These are phyloP conservation scores for Prosapia bicincta DNA, from an alignment of 2,888 invertebrate species.

Conservation along the genomic window DNA sequence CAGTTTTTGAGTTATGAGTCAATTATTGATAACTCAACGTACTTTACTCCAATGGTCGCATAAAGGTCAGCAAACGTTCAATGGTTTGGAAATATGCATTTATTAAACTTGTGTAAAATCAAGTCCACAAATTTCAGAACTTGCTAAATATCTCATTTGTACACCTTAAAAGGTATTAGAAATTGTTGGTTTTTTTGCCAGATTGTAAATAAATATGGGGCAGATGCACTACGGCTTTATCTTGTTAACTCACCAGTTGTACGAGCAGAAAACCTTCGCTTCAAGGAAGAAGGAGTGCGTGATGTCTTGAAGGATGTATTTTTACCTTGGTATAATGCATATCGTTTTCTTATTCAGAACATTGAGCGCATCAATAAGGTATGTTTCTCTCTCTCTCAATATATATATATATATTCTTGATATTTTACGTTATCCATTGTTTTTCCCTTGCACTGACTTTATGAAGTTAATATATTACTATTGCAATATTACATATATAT, in stretches of 20 bases:
- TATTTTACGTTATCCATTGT: no score
- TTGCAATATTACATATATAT: no score
- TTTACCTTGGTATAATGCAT: slow-evolving; percentile 94
- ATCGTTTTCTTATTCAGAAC: slow-evolving; percentile 92
- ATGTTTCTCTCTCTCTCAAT: no score
- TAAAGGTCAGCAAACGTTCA: no score
- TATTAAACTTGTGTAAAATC: background rate
- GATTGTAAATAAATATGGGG: slow-evolving; percentile 88
- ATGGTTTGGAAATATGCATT: no score
- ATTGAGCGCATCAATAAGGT: slow-evolving; percentile 64
- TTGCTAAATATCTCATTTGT: background rate
- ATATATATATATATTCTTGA: no score
- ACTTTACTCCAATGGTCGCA: no score
- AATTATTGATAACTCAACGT: no score
- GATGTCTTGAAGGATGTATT: slow-evolving; percentile 97
- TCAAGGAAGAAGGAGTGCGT: slow-evolving; percentile 95
- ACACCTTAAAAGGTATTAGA: background rate
- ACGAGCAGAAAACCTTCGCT: slow-evolving; percentile 90
- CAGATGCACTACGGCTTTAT: slow-evolving; percentile 94
- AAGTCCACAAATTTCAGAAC: background rate
- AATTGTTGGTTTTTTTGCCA: slow-evolving; percentile 23
- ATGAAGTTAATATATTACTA: no score
- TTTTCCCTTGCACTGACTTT: no score
- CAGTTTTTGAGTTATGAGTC: no score
- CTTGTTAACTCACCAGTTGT: slow-evolving; percentile 98